A percentile compares a stretch with the other conserved stretches of the same genome.
Evolutionary conservation across 30 jellyfish, hydroid and myxozoan genomes (phyloP).

Genomic region (Pseudorhiza aurosa): DNA sequence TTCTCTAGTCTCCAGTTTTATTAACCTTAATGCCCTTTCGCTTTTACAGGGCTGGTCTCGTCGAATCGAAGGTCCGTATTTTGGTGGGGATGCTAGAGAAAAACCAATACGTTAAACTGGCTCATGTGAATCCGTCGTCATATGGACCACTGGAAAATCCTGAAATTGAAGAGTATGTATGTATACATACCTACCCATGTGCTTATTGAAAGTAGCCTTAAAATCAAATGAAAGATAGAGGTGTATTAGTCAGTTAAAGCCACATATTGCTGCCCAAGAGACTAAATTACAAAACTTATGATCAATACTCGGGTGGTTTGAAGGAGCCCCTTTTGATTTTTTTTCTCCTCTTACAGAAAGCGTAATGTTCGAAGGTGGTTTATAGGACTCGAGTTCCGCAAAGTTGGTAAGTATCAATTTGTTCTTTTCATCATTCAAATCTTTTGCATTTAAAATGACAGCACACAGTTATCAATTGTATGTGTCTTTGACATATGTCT

Average conservation of each 20-base stretch:
- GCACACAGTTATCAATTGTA: background rate
- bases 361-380: conserved; percentile 90
- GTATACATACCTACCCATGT: too few species aligned
- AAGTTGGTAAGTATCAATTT: conserved; percentile 79
- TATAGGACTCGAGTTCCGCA: conserved; percentile 93
- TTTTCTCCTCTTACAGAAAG: conserved; percentile 52
- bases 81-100: conserved; percentile 82
- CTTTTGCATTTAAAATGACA: background rate
- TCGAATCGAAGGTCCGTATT: conserved; percentile 92
- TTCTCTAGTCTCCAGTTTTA: too few species aligned
- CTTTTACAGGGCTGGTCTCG: conserved; percentile 94
- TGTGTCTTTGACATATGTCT: background rate
- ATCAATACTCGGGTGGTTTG: too few species aligned
- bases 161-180: conserved; percentile 73
- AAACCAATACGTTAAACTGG: conserved; percentile 92
- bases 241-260: too few species aligned
- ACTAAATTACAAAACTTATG: too few species aligned
- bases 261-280: too few species aligned
- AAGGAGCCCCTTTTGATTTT: too few species aligned
- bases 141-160: conserved; percentile 80
- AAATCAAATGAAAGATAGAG: too few species aligned
- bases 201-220: background rate
- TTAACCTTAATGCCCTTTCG: too few species aligned
- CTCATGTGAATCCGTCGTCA: conserved; percentile 95
- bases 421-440: too few species aligned